phyloP scores from a whole-genome alignment of 2,888 invertebrate genomes.

The Drosophila hawaiiensis region DNA sequence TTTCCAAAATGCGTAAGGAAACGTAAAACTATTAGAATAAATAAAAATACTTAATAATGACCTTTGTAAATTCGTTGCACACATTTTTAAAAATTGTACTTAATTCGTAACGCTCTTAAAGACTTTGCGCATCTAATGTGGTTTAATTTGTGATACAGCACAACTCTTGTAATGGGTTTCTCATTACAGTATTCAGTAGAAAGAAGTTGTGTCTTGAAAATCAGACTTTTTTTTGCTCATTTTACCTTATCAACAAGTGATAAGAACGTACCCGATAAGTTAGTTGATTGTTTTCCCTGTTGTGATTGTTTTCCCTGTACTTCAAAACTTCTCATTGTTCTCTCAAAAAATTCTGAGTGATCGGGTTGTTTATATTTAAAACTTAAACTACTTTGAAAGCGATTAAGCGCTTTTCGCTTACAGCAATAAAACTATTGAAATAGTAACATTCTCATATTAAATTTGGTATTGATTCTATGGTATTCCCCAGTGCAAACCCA shows the following conservation, averaged over 20 bases:
- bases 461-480: background rate
- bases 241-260: too few relatives aligned
- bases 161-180: background rate
- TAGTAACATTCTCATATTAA: background rate
- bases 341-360: background rate
- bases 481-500: background rate
- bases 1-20: background rate
- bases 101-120: background rate
- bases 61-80: background rate
- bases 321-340: too few relatives aligned
- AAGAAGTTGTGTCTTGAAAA: background rate
- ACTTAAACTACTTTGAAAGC: background rate
- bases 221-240: too few relatives aligned
- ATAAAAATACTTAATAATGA: background rate
- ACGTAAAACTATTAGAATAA: background rate
- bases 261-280: too few relatives aligned
- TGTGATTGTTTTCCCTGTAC: conserved; percentile 17
- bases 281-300: conserved; percentile 16
- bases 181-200: background rate
- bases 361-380: background rate
- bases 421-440: background rate
- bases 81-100: background rate
- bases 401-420: background rate
- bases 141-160: background rate
- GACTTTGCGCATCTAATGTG: background rate